Percentiles rank a stretch among this genome's conserved stretches.
Conservation (phyloP, 1,140 invertebrate genomes). For the Penaeus vannamei region DNA sequence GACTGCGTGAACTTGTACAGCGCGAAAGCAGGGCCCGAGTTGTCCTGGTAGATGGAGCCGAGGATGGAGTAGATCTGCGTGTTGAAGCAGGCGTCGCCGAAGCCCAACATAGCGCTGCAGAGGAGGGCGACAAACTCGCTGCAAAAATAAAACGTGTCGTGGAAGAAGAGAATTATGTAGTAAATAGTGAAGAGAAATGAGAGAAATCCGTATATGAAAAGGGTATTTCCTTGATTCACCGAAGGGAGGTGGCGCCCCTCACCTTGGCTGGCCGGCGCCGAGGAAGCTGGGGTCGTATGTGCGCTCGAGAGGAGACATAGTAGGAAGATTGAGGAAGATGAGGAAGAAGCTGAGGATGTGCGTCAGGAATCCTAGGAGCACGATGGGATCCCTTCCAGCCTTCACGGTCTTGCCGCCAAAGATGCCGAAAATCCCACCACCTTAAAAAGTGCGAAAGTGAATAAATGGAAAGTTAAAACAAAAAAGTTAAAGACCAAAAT, state of each 20-base stretch:
- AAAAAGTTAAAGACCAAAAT: constrained; percentile 37
- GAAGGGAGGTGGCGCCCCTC: background rate
- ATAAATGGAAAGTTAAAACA: constrained; percentile 38
- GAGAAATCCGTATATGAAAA: background rate
- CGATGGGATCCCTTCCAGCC: constrained; percentile 90
- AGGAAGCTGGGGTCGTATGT: constrained; percentile 77
- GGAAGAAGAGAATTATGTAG: no score
- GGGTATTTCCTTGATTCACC: no score
- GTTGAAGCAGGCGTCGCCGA: constrained; percentile 96
- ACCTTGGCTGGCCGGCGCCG: constrained; percentile 72
- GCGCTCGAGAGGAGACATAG: constrained; percentile 80
- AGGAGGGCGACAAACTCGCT: constrained; percentile 83
- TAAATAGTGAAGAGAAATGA: no score
- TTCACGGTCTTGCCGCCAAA: constrained; percentile 86
- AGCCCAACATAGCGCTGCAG: constrained; percentile 91
- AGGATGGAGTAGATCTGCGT: constrained; percentile 96
- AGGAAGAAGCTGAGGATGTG: constrained; percentile 86
- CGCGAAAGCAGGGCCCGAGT: constrained; percentile 93
- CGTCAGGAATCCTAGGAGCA: constrained; percentile 85
- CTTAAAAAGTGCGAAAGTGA: constrained; percentile 75
- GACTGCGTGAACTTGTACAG: constrained; percentile 97
- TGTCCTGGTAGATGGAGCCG: constrained; percentile 86
- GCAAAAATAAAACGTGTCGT: constrained; percentile 69
- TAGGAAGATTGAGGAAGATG: constrained; percentile 90
- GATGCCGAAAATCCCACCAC: constrained; percentile 90